Conservation (phyloP, 2,797 vertebrate genomes). For the Cossypha caffra region DNA sequence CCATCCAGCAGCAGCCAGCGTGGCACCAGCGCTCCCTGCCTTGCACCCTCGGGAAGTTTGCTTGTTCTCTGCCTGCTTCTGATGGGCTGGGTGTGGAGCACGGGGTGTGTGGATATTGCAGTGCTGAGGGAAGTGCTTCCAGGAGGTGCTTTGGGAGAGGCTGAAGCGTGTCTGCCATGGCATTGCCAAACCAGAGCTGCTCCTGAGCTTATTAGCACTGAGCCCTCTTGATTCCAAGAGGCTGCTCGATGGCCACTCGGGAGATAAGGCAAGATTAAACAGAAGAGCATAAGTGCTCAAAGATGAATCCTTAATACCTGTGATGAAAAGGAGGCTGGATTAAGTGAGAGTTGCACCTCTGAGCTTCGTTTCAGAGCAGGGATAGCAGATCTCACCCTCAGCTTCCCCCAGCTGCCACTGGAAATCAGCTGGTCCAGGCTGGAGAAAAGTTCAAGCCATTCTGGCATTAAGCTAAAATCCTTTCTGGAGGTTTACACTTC, state of each 20-base stretch:
- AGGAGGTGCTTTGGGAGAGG: not conserved
- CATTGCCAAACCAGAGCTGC: not conserved
- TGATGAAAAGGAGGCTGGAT: not conserved
- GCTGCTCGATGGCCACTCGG: not conserved
- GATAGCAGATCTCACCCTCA: not conserved
- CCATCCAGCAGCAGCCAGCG: fast-evolving
- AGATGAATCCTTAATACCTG: conserved; percentile 11
- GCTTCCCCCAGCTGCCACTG: not conserved
- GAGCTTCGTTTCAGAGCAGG: not conserved
- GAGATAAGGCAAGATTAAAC: conserved; percentile 36
- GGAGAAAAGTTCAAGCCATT: not conserved
- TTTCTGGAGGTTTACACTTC: not conserved
- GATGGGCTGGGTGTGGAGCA: not conserved
- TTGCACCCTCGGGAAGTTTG: not conserved
- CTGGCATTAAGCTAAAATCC: not conserved
- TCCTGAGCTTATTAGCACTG: not conserved
- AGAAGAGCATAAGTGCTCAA: not conserved
- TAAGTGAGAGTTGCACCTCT: conserved; percentile 2
- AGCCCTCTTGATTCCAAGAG: conserved; percentile 33
- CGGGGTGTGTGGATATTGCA: not conserved
- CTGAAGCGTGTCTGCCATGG: not conserved
- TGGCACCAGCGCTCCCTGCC: not conserved
- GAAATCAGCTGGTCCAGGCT: not conserved
- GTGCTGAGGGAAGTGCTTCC: not conserved
- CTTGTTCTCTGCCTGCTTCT: not conserved